A percentile compares a stretch with the other conserved stretches of the same genome.
Conservation (phyloP, 1,140 invertebrate genomes). For the Cyrtorhinus lividipennis region DNA sequence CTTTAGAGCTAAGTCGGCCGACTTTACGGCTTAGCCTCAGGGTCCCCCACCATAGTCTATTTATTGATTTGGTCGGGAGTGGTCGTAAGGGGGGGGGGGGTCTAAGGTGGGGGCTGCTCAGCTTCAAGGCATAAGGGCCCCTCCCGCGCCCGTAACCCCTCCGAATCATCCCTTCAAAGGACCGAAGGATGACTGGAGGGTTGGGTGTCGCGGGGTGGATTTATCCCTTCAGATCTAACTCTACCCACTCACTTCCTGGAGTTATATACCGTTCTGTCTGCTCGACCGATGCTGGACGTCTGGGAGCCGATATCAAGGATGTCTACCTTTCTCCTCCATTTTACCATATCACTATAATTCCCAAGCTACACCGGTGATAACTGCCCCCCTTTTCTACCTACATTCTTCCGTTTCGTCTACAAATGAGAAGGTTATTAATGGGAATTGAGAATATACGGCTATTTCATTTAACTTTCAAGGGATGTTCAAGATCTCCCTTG, state of each 20-base stretch:
- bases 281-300: too few species aligned
- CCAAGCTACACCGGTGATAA: too few species aligned
- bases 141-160: background rate
- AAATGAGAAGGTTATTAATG: too few species aligned
- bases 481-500: too few species aligned
- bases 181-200: background rate
- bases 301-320: too few species aligned
- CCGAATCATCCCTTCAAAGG: background rate
- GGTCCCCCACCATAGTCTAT: slow-evolving; percentile 13
- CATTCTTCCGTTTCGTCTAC: too few species aligned
- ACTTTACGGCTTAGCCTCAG: slow-evolving; percentile 14
- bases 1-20: slow-evolving; percentile 13
- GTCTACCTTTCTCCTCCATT: too few species aligned
- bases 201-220: background rate
- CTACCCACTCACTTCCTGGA: background rate
- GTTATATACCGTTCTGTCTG: background rate
- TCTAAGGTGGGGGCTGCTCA: slow-evolving; percentile 5
- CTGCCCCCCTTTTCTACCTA: too few species aligned
- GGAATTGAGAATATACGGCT: too few species aligned
- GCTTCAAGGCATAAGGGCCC: background rate
- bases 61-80: slow-evolving; percentile 14
- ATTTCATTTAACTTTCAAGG: too few species aligned
- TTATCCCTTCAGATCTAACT: background rate
- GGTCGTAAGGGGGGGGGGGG: background rate
- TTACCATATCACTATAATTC: too few species aligned